Conservation (phyloP, 2,797 vertebrate species). For the Lithobates pipiens region DNA sequence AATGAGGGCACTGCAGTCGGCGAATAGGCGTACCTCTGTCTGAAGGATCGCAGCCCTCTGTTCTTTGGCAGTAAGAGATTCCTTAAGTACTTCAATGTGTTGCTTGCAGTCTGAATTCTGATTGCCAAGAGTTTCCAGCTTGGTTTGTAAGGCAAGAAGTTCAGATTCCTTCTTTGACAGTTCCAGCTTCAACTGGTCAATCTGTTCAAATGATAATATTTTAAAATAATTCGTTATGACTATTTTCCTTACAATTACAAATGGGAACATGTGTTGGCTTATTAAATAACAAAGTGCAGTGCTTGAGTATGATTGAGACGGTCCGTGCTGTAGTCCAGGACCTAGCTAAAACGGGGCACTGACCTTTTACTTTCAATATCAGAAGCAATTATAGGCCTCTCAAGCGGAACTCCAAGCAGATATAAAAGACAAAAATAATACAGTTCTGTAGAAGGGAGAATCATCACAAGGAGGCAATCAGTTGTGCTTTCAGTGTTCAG, state of each 20-base stretch:
- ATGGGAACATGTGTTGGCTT: neutral
- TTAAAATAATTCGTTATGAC: constrained; percentile 11
- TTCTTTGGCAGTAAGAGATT: constrained; percentile 99
- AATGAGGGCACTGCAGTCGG: constrained; percentile 31
- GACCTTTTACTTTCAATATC: neutral
- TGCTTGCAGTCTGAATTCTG: constrained; percentile 99
- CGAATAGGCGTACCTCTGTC: constrained; percentile 87
- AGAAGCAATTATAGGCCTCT: too few species aligned
- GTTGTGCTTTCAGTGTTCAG: too few species aligned
- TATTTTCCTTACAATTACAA: constrained; percentile 7
- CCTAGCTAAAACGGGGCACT: neutral
- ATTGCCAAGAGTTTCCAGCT: constrained; percentile 98
- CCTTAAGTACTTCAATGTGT: constrained; percentile 99
- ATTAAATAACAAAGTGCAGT: neutral
- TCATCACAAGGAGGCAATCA: too few species aligned
- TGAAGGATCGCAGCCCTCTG: constrained; percentile 99
- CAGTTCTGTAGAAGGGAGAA: too few species aligned
- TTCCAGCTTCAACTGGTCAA: constrained; percentile 98
- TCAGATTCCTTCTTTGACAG: constrained; percentile 98
- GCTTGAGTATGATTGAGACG: neutral
- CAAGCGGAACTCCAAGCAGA: too few species aligned
- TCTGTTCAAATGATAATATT: constrained; percentile 75
- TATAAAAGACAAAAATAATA: too few species aligned
- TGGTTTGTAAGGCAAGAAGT: constrained; percentile 98
- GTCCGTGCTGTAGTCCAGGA: neutral